Evolutionary conservation across 2,113 vertebrate genomes (phyloP), one percentile per base, ranked within the genome.

Genomic region (Otis tarda): DNA sequence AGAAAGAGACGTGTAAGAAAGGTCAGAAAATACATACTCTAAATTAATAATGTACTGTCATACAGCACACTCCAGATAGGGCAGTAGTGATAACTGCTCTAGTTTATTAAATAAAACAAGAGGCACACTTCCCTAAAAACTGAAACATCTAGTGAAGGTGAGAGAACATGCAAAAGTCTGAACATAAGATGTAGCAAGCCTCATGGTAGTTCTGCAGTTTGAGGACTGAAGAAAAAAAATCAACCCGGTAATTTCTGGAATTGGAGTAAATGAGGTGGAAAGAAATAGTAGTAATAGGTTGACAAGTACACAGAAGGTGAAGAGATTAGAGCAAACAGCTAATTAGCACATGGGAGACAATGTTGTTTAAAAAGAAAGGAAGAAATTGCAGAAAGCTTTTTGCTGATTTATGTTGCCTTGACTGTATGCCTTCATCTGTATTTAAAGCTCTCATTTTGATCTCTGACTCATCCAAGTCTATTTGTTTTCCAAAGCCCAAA

Each of bases 41-140:
- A 68, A 92, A 87, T 83, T 94, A 96, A 88, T 87, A 86, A 90
- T 86, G 59, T 88, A 30, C 41, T 91, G 37, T 77, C 57, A 39
- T 50, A 79, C 3, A 24, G 19, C 43, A 35, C 5, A 7, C 13
- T 57, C 24, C 21, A 77, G 50, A 83, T 83, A 90, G 37, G 39
- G 20, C 45, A 39, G 55, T 79, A 80, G 31, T 59, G 55, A 52
- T 74, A 91, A 43, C 37, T 6, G 27, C n/a, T 84, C 33, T 85
- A n/a, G 50, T 77, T 92, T 89, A 75, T 95, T 87, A 74, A 91
- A 55, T 24, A 69, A 28, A 91, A 52, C 43, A 87, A 87, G 61
- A 79, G 22, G 6, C 39, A 35, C 13, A 9, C 65, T 89, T 75
- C 14, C 6, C 16, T 67, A 53, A 83, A 87, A 89, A 22, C 22